A percentile compares a stretch with the other conserved stretches of the same genome.
phyloP scores from a whole-genome alignment of 2,888 invertebrate genomes.

The Morpho achilles region DNA sequence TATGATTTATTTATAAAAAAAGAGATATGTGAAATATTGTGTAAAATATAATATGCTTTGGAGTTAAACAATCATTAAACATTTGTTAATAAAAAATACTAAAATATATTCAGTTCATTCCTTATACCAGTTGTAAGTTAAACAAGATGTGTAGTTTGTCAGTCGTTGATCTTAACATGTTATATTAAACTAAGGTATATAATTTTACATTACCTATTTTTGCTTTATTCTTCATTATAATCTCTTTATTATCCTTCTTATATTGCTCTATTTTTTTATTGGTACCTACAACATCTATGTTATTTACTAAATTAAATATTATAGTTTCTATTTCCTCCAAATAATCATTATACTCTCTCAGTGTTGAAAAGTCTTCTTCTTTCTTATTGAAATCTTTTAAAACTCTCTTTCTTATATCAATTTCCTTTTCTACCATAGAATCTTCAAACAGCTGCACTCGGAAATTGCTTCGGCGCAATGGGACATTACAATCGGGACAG shows the following conservation, averaged over 20 bases:
- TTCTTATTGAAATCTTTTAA: slow-evolving; percentile 95
- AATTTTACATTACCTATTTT: slow-evolving; percentile 74
- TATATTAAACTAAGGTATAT: not conserved
- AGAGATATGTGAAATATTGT: no score
- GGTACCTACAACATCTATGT: slow-evolving; percentile 92
- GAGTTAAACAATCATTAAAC: no score
- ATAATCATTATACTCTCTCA: slow-evolving; percentile 96
- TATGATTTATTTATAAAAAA: no score
- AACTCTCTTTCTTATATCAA: slow-evolving; percentile 94
- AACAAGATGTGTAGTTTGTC: no score
- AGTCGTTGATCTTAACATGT: not conserved
- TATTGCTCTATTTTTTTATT: slow-evolving; percentile 95
- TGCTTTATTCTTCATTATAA: slow-evolving; percentile 88
- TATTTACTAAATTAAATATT: slow-evolving; percentile 93
- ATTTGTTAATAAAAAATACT: no score
- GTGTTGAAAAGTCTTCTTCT: slow-evolving; percentile 92
- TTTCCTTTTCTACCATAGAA: slow-evolving; percentile 97
- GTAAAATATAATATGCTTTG: no score
- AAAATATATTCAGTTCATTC: no score
- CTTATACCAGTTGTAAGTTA: no score
- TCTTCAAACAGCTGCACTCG: slow-evolving; percentile 98
- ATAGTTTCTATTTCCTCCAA: slow-evolving; percentile 96
- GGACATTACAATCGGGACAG: slow-evolving; percentile 96
- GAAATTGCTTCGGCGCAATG: slow-evolving; percentile 92
- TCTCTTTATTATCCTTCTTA: slow-evolving; percentile 92